A percentile compares a stretch with the other conserved stretches of the same genome.
Conservation (phyloP, 2,888 invertebrate genomes). For the Liodrosophila aerea region DNA sequence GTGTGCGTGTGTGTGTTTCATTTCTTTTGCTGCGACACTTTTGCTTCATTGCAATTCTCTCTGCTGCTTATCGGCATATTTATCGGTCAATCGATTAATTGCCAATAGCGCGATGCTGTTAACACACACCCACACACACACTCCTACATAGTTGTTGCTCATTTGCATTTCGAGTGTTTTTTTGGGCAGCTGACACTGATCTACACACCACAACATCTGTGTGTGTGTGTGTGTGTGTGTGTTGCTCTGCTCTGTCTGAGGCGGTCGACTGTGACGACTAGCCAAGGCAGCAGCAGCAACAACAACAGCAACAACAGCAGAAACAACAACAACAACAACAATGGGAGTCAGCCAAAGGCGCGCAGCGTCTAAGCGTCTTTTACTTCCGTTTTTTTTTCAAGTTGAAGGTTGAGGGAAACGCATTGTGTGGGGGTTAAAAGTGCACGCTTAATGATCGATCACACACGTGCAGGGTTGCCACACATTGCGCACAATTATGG, state of each 20-base stretch:
- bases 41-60: constrained; percentile 41
- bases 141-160: too few relatives aligned
- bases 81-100: constrained; percentile 47
- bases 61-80: constrained; percentile 26
- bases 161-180: constrained; percentile 37
- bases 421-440: constrained; percentile 16
- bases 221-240: constrained; percentile 3
- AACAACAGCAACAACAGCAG: constrained; percentile 12
- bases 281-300: constrained; percentile 29
- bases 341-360: constrained; percentile 11
- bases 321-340: constrained; percentile 15
- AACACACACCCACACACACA: too few relatives aligned
- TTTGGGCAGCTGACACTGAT: constrained; percentile 50
- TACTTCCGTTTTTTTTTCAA: constrained; percentile 62
- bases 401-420: constrained; percentile 58
- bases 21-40: constrained; percentile 23
- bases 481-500: too few relatives aligned
- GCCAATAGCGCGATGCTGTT: constrained; percentile 13
- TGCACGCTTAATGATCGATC: constrained; percentile 37
- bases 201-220: too few relatives aligned
- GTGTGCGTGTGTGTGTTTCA: constrained; percentile 13
- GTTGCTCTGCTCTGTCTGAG: constrained; percentile 38
- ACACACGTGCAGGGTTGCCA: neutral
- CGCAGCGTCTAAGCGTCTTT: constrained; percentile 42
- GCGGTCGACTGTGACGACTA: constrained; percentile 72